Conservation (phyloP, 2,888 invertebrate genomes). For the Pomacea canaliculata region DNA sequence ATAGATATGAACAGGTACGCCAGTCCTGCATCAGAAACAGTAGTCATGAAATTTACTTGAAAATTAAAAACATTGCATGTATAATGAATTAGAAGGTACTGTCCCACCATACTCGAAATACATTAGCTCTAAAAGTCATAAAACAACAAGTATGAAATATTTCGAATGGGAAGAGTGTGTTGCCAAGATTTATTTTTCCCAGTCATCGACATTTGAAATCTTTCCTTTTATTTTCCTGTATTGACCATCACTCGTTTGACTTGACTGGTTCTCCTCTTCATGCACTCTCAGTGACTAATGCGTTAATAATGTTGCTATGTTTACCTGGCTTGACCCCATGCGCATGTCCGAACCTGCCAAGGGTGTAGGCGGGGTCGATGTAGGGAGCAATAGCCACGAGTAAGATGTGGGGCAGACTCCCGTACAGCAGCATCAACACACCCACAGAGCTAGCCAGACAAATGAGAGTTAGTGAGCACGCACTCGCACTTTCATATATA, state of each 20-base stretch:
- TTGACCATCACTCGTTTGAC: too few species aligned
- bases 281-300: too few species aligned
- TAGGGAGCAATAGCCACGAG: constrained; percentile 58
- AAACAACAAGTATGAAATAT: too few species aligned
- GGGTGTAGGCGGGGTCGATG: constrained; percentile 48
- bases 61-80: not conserved
- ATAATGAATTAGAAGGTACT: too few species aligned
- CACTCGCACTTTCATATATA: not conserved
- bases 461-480: not conserved
- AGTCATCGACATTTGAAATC: too few species aligned
- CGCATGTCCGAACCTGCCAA: constrained; percentile 47
- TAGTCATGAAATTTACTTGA: not conserved
- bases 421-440: constrained; percentile 52
- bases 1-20: constrained; percentile 54
- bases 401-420: constrained; percentile 55
- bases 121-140: too few species aligned
- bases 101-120: too few species aligned
- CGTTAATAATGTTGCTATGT: too few species aligned
- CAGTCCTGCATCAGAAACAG: constrained; percentile 32
- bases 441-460: constrained; percentile 47
- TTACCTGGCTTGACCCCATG: constrained; percentile 59
- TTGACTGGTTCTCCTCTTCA: too few species aligned
- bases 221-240: too few species aligned
- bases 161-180: too few species aligned
- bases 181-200: too few species aligned